A percentile compares a stretch with the other conserved stretches of the same genome.
These are phyloP conservation scores for Lacerta agilis DNA, from an alignment of 2,797 vertebrate species.

Conservation along the genomic window DNA sequence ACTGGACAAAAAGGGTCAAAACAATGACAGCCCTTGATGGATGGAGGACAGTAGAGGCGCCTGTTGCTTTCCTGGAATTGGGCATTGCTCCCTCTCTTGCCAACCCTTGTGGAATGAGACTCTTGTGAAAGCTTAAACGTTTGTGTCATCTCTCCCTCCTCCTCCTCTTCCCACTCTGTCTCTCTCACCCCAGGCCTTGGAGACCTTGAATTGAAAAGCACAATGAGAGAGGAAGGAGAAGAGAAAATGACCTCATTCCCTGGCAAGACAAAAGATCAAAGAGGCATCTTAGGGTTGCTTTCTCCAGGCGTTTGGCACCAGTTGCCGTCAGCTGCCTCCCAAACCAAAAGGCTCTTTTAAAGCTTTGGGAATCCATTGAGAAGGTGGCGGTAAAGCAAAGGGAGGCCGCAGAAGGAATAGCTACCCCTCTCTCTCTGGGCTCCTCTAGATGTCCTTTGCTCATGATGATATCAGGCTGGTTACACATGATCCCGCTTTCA, in stretches of 20 bases:
- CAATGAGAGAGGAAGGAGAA: background rate
- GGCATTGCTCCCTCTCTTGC: background rate
- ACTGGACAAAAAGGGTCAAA: background rate
- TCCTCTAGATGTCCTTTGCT: background rate
- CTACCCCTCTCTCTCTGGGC: background rate
- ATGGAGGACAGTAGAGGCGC: background rate
- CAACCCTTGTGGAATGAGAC: constrained; percentile 23
- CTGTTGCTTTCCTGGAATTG: background rate
- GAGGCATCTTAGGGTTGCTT: background rate
- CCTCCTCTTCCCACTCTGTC: constrained; percentile 9
- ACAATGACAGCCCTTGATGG: background rate
- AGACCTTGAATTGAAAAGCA: background rate
- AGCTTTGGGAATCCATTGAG: fast-evolving
- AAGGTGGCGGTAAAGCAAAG: fast-evolving
- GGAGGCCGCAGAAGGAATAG: background rate
- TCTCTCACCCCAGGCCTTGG: constrained; percentile 7
- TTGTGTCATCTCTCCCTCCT: background rate
- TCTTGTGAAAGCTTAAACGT: constrained; percentile 28
- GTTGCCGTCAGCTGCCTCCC: fast-evolving
- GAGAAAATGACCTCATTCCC: background rate
- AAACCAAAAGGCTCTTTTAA: background rate
- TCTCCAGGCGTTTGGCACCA: background rate
- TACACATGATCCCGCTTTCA: too few species aligned
- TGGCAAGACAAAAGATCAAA: constrained; percentile 23
- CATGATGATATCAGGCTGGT: too few species aligned